Evolutionary conservation across 2,797 vertebrate genomes (phyloP), one percentile per base, ranked within the genome.

Genomic region (Phalanger gymnotis): DNA sequence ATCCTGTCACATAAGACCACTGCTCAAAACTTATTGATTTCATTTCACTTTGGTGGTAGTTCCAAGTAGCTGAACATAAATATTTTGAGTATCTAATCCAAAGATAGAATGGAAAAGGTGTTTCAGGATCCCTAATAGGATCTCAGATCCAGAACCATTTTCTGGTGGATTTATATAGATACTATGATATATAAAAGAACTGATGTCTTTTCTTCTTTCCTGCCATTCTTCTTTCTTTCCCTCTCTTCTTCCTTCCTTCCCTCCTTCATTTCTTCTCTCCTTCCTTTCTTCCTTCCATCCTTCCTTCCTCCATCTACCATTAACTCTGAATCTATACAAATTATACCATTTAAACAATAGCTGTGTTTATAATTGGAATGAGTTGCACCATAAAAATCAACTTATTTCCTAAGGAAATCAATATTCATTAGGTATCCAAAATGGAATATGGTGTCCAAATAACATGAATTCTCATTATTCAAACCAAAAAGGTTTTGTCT

Each of bases 21-120:
- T 90, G 92, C 90, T 95, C 9, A 34, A 95, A 90, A 92, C n/a
- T 93, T 55, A 12, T 57, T 51, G 52, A 95, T 93, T 61, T 94
- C 81, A 91, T 95, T 90, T 92, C 61, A 92, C 53, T 94, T 92
- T 22, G 89, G 6, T 47, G 73, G 91, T 25, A 95, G 94, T 92
- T 95, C 58, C 61, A 95, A 93, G 53, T 52, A 91, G 55, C 95
- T 57, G 53, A 94, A 55, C 91, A 94, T 11, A 92, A 92, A 93
- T 51, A 22, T 30, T 95, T 54, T 11, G 90, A 56, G 1, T 47
- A 2, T 58, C 54, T 55, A 22, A 92, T 90, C n/a, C 53, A 91
- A 95, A 97, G 92, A 90, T 27, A 58, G 53, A 19, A 90, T 73
- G n/a, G 34, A 73, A 95, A 92, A 53, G 53, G 40, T 54, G 55